phyloP scores from a whole-genome alignment of 2,113 vertebrate genomes.

The Setophaga coronata region DNA sequence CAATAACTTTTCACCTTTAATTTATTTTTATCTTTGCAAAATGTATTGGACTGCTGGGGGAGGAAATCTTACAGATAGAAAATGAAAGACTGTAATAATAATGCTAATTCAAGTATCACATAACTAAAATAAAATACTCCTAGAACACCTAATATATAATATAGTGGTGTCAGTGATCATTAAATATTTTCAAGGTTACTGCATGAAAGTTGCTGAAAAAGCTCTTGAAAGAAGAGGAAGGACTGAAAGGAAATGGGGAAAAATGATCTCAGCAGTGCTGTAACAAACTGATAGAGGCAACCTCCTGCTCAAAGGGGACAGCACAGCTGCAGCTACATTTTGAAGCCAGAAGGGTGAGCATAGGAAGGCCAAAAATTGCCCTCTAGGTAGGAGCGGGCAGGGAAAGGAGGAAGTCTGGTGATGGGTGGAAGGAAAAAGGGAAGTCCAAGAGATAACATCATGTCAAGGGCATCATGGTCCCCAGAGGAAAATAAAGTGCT shows the following conservation, averaged over 20 bases:
- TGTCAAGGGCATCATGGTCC: not conserved
- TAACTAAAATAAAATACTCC: conserved; percentile 39
- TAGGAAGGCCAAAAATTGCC: not conserved
- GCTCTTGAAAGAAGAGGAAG: not conserved
- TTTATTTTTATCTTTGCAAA: conserved; percentile 40
- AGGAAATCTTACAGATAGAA: not conserved
- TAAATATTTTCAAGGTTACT: conserved; percentile 48
- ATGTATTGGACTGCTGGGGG: not conserved
- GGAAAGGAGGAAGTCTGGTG: not conserved
- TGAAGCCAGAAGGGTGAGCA: not conserved
- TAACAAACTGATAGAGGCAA: not conserved
- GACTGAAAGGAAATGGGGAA: not conserved
- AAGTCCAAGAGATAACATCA: not conserved
- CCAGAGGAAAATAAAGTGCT: not conserved
- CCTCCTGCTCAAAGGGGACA: not conserved
- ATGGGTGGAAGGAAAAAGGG: not conserved
- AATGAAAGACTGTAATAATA: conserved; percentile 35
- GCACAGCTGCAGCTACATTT: not conserved
- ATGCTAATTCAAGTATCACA: conserved; percentile 29
- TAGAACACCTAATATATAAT: conserved; percentile 6
- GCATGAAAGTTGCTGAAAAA: not conserved
- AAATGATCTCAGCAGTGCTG: not conserved
- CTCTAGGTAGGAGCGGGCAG: not conserved
- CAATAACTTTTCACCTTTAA: conserved; percentile 46
- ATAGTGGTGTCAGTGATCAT: not conserved